phyloP scores from a whole-genome alignment of 2,888 invertebrate genomes.

The Halictus ligatus region DNA sequence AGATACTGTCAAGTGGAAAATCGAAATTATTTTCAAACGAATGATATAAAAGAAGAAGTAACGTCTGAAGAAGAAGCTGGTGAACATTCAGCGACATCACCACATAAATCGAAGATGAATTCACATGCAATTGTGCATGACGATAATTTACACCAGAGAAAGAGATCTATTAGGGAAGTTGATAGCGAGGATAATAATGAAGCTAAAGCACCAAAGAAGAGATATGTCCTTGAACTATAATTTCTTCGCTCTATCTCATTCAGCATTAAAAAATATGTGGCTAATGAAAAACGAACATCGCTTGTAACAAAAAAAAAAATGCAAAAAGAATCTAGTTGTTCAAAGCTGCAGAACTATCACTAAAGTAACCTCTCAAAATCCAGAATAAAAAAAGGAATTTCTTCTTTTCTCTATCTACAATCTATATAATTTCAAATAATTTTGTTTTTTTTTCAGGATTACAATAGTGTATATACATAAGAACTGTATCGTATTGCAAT shows the following conservation, averaged over 20 bases:
- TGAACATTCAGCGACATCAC: not conserved
- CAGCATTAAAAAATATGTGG: not conserved
- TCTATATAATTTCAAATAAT: not conserved
- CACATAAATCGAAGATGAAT: not conserved
- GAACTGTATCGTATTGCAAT: not conserved
- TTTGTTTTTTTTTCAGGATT: not conserved
- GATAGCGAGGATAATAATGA: conserved; percentile 10
- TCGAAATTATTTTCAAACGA: not conserved
- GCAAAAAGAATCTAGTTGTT: not conserved
- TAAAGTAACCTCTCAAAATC: not conserved
- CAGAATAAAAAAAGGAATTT: not conserved
- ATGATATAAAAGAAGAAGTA: conserved; percentile 24
- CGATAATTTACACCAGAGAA: conserved; percentile 22
- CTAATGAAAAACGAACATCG: not conserved
- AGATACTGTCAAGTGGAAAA: conserved; percentile 34
- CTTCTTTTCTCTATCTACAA: too few species aligned
- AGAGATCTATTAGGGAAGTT: conserved; percentile 14
- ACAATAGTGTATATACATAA: not conserved
- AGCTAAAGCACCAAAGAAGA: conserved; percentile 39
- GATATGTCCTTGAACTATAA: conserved; percentile 27
- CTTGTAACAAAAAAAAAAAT: not conserved
- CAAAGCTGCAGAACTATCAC: not conserved
- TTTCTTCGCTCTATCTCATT: too few species aligned
- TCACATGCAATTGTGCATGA: not conserved
- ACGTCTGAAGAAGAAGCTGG: conserved; percentile 55